Conservation (phyloP, 2,888 invertebrate species). For the Uropetala carovei region DNA sequence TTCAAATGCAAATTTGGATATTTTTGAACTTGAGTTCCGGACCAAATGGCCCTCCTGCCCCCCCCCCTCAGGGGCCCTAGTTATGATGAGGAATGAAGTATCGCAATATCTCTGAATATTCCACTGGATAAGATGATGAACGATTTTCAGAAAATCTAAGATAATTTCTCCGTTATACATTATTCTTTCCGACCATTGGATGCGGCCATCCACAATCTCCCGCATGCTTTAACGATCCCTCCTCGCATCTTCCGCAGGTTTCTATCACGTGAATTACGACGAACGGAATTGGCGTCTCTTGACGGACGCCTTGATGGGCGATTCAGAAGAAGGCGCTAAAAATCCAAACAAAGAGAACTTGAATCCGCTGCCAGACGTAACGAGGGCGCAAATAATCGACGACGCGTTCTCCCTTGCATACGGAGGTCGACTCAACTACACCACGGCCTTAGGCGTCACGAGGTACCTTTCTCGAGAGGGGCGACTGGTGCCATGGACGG, state of each 20-base stretch:
- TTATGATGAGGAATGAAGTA: too few relatives aligned
- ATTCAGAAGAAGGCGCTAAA: constrained; percentile 64
- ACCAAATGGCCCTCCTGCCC: too few relatives aligned
- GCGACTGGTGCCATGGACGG: constrained; percentile 92
- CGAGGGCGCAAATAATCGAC: constrained; percentile 90
- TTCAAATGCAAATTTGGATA: too few relatives aligned
- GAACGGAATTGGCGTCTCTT: constrained; percentile 83
- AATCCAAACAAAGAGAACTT: neutral
- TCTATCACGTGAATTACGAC: constrained; percentile 86
- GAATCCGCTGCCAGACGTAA: constrained; percentile 24
- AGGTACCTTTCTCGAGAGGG: constrained; percentile 86
- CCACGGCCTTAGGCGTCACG: constrained; percentile 87
- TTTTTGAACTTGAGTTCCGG: too few relatives aligned
- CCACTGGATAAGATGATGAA: too few relatives aligned
- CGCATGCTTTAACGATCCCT: neutral
- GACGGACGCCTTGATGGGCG: constrained; percentile 74
- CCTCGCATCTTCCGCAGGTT: constrained; percentile 75
- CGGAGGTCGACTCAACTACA: constrained; percentile 82
- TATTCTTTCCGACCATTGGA: too few relatives aligned
- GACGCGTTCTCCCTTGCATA: constrained; percentile 89
- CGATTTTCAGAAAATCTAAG: too few relatives aligned
- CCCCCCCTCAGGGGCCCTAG: too few relatives aligned
- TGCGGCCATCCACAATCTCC: too few relatives aligned
- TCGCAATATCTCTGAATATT: too few relatives aligned
- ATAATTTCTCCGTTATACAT: too few relatives aligned